Base-by-base conservation (phyloP, 2,113 vertebrate species). In the Sprattus sprattus region DNA sequence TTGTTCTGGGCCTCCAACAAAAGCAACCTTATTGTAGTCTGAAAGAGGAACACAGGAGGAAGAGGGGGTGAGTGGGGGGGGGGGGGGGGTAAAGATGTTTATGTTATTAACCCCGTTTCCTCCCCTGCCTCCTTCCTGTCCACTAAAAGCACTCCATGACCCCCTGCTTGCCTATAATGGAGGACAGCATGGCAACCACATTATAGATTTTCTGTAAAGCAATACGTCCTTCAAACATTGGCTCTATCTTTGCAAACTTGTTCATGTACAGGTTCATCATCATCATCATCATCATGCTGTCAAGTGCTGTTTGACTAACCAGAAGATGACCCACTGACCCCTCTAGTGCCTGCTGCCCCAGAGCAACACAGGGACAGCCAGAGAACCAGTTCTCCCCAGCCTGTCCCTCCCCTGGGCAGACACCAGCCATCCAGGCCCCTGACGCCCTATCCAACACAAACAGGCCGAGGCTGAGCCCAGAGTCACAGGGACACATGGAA, bases 341-440 rank as follows among this genome's bases (percentile, higher is more conserved):
- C 75, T 52, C 81, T 32, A 50, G 45, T 18, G n/a, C 22, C n/a
- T 28, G 45, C 50, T 84, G 83, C 84, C 85, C 86, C 86, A 87
- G 84, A 88, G 85, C 89, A 89, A 81, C 88, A 85, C 86, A 64
- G 57, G 87, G 64, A 91, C 84, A 87, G 64, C 75, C 86, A 50
- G 45, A 18, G 84, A 78, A 49, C 84, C 8, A 9, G 52, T 88
- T 85, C 84, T 85, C 84, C 60, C 32, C 49, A 18, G 25, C 16
- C 20, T n/a, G 22, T 39, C 49, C 11, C 3, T 45, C 11, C 15
- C 20, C 45, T 10, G 71, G 50, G 45, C 80, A 15, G 71, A 67
- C 7, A 9, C 45, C 71, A 78, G 25, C 25, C 39, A 18, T 16
- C 45, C 32, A 82, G 50, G 82, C 83, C 85, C 71, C 86, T 85